Evolutionary conservation across 2,113 vertebrate genomes (phyloP).

Genomic region (Nanorana parkeri): DNA sequence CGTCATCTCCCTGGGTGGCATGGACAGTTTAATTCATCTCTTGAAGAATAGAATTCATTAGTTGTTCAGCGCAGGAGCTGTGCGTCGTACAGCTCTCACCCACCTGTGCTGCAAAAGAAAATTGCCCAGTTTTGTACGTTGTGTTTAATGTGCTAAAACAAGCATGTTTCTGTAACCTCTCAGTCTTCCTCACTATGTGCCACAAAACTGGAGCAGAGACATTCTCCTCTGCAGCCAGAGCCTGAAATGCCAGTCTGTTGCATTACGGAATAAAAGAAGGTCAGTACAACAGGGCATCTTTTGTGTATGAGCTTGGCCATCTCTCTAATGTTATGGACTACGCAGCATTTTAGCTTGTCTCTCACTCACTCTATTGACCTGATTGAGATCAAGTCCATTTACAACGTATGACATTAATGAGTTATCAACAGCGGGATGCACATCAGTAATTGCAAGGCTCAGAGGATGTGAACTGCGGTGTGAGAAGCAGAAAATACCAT

Average conservation of each 20-base stretch:
- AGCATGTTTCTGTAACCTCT: conserved; percentile 23
- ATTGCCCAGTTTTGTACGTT: conserved; percentile 20
- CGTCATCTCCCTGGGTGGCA: too few species aligned
- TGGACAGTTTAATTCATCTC: neutral
- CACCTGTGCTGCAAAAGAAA: neutral
- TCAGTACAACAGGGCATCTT: conserved; percentile 22
- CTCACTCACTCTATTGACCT: neutral
- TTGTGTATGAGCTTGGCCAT: conserved; percentile 17
- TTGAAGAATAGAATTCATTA: neutral
- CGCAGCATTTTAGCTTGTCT: neutral
- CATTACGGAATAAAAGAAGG: conserved; percentile 39
- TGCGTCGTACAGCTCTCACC: neutral
- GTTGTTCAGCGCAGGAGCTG: conserved; percentile 10
- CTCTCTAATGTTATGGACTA: conserved; percentile 20
- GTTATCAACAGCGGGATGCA: neutral
- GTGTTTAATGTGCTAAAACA: conserved; percentile 33
- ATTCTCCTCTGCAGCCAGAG: conserved; percentile 31
- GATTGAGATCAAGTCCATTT: neutral
- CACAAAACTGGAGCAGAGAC: conserved; percentile 32
- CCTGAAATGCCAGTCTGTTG: conserved; percentile 30
- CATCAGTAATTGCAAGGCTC: neutral
- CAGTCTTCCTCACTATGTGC: conserved; percentile 40
- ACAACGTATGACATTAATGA: neutral
- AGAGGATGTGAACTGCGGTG: neutral
- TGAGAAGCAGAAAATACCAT: too few species aligned